Percentiles rank a stretch among this genome's conserved stretches.
Evolutionary conservation across 2,113 vertebrate species (phyloP).

Genomic region (Procavia capensis): DNA sequence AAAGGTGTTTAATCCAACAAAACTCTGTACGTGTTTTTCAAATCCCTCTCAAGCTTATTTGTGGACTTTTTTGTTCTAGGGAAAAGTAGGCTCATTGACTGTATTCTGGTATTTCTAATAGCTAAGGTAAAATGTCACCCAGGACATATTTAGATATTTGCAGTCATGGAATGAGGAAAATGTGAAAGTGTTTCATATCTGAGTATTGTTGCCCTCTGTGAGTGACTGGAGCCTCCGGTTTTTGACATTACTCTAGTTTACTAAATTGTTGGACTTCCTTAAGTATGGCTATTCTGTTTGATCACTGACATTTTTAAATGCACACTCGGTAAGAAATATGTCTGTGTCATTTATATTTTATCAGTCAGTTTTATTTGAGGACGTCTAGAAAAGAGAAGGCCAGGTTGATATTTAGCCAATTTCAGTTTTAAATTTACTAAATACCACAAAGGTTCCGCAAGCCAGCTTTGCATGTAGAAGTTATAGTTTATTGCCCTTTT

Average conservation of each 20-base stretch:
- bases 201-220: not conserved
- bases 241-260: not conserved
- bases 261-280: not conserved
- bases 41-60: not conserved
- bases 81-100: not conserved
- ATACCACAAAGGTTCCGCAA: not conserved
- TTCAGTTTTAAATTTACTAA: slow-evolving; percentile 45
- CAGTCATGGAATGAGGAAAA: not conserved
- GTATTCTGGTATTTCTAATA: not conserved
- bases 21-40: not conserved
- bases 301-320: not conserved
- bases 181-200: not conserved
- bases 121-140: not conserved
- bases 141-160: not conserved
- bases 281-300: not conserved
- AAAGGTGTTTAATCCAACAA: not conserved
- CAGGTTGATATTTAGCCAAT: not conserved
- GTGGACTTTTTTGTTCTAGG: not conserved
- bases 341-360: not conserved
- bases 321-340: not conserved
- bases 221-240: not conserved
- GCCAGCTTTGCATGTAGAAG: not conserved
- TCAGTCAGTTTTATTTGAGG: not conserved
- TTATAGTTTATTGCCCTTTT: slow-evolving; percentile 51
- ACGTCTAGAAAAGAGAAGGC: not conserved